Percentiles rank a stretch among this genome's conserved stretches.
Conservation (phyloP, 2,888 invertebrate species). For the Athetis lepigone region DNA sequence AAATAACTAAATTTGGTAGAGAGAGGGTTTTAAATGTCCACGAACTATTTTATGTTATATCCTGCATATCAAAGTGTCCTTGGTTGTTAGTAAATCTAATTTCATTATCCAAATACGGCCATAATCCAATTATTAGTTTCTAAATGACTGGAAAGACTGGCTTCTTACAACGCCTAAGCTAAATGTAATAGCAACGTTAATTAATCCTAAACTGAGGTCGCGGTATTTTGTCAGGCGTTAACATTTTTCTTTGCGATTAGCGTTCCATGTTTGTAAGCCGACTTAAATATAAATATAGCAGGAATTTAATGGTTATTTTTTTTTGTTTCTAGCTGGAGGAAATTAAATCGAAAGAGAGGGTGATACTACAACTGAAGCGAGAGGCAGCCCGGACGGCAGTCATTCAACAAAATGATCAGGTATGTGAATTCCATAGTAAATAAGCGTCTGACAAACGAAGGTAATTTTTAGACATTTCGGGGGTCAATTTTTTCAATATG, state of each 20-base stretch:
- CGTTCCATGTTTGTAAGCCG: too few relatives aligned
- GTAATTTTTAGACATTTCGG: too few relatives aligned
- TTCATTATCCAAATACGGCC: slow-evolving; percentile 39
- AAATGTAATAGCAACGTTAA: slow-evolving; percentile 39
- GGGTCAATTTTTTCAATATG: too few relatives aligned
- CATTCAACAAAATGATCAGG: slow-evolving; percentile 82
- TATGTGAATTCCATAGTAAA: slow-evolving; percentile 57
- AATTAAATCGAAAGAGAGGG: slow-evolving; percentile 93
- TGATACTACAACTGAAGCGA: slow-evolving; percentile 90
- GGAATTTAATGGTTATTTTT: slow-evolving; percentile 13
- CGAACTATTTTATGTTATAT: neutral
- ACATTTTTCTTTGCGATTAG: neutral
- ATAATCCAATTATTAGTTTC: slow-evolving; percentile 32
- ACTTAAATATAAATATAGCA: neutral
- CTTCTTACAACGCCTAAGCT: slow-evolving; percentile 30
- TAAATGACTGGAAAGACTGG: slow-evolving; percentile 2
- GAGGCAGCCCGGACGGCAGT: slow-evolving; percentile 79
- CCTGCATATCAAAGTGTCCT: slow-evolving; percentile 9
- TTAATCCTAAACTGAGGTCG: neutral
- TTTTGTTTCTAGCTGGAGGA: slow-evolving; percentile 91
- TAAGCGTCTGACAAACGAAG: too few relatives aligned
- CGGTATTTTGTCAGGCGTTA: slow-evolving; percentile 31
- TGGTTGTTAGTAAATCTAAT: slow-evolving; percentile 19
- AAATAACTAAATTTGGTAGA: neutral
- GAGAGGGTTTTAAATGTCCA: neutral